phyloP scores from a whole-genome alignment of 1,140 invertebrate species.

The Drosophila bipectinata region DNA sequence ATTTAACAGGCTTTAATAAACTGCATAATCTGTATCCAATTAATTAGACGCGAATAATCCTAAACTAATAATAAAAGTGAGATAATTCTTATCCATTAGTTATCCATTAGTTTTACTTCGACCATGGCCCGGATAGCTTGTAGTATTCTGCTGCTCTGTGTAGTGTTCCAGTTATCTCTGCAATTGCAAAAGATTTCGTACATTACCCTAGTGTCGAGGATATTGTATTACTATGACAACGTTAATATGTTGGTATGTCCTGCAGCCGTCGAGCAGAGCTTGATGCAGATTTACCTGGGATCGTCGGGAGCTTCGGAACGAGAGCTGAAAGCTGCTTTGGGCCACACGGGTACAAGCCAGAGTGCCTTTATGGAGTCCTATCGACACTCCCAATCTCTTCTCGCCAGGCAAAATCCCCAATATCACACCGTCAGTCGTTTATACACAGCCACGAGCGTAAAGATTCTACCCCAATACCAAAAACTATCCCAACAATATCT shows the following conservation, averaged over 20 bases:
- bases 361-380: neutral
- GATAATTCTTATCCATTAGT: neutral
- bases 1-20: too few relatives aligned
- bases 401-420: neutral
- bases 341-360: neutral
- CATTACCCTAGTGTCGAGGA: neutral
- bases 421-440: neutral
- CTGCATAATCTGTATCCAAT: too few relatives aligned
- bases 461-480: neutral
- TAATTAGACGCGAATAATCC: too few relatives aligned
- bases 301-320: neutral
- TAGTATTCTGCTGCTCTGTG: neutral
- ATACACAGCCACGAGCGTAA: neutral
- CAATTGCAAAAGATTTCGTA: neutral
- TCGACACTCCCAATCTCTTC: neutral
- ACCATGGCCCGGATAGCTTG: neutral
- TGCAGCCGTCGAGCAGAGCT: neutral
- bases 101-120: neutral
- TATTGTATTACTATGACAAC: slow-evolving; percentile 1
- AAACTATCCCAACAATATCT: neutral
- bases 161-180: neutral
- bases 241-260: slow-evolving; percentile 1
- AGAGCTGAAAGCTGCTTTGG: neutral
- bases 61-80: too few relatives aligned
- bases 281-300: slow-evolving; percentile 19